These are phyloP conservation scores for Philereme vetulata DNA, from an alignment of 2,888 invertebrate genomes.

Conservation along the genomic window DNA sequence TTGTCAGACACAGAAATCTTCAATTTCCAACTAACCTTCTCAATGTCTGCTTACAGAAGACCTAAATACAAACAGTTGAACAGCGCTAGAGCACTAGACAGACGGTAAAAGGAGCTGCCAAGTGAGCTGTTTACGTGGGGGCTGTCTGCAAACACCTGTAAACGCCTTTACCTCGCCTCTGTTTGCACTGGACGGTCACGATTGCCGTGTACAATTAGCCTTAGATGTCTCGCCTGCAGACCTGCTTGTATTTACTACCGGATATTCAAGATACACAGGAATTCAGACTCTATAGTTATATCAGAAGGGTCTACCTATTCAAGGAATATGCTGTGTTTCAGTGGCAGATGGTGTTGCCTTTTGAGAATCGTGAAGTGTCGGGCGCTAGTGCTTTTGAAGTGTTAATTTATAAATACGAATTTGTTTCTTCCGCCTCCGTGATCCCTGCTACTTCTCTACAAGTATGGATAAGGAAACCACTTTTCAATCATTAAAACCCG, in stretches of 20 bases:
- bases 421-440: conserved; percentile 18
- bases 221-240: conserved; percentile 65
- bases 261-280: conserved; percentile 12
- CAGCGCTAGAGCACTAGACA: conserved; percentile 34
- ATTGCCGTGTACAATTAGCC: conserved; percentile 76
- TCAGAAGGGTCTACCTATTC: conserved; percentile 10
- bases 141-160: conserved; percentile 76
- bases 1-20: too few species aligned
- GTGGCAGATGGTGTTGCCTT: conserved; percentile 52
- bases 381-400: conserved; percentile 42
- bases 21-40: background rate
- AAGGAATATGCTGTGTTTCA: conserved; percentile 21
- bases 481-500: conserved; percentile 18
- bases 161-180: conserved; percentile 65
- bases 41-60: conserved; percentile 8
- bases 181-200: conserved; percentile 73
- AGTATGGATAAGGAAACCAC: conserved; percentile 3
- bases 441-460: background rate
- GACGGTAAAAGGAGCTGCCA: conserved; percentile 61
- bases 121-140: conserved; percentile 76
- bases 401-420: conserved; percentile 47
- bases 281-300: conserved; percentile 28
- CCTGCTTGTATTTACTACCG: conserved; percentile 44
- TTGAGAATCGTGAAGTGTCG: conserved; percentile 52
- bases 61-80: conserved; percentile 31